phyloP scores from a whole-genome alignment of 2,797 vertebrate genomes.

The Myotis planiceps region DNA sequence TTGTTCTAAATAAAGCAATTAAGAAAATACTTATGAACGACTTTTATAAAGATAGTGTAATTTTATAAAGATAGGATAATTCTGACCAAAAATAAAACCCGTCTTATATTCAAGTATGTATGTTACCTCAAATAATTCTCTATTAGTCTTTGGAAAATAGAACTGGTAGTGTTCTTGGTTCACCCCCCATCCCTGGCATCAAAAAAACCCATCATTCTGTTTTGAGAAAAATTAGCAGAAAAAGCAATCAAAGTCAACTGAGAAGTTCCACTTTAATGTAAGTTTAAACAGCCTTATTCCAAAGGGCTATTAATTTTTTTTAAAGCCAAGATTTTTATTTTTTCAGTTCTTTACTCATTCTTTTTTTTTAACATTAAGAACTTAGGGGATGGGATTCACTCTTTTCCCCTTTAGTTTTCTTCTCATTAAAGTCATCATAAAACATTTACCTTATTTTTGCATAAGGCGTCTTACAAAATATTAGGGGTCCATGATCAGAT shows the following conservation, averaged over 20 bases:
- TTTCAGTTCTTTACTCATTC: slow-evolving; percentile 22
- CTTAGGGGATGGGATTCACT: background rate
- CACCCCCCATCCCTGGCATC: background rate
- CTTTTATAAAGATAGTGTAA: background rate
- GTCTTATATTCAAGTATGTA: background rate
- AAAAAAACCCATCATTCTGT: background rate
- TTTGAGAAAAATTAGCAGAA: background rate
- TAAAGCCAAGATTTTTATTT: background rate
- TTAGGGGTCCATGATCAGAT: background rate
- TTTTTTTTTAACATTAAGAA: background rate
- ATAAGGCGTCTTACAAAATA: slow-evolving; percentile 25
- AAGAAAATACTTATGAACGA: background rate
- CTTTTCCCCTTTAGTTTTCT: background rate
- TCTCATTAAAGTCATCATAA: slow-evolving; percentile 40
- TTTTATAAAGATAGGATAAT: background rate
- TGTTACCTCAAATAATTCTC: background rate
- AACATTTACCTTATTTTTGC: slow-evolving; percentile 35
- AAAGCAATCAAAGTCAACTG: background rate
- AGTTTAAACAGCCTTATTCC: background rate
- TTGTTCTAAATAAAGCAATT: slow-evolving; percentile 6
- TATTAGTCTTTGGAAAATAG: background rate
- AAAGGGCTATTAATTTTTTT: background rate
- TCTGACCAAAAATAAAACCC: background rate
- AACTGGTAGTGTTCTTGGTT: background rate
- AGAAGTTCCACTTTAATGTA: background rate